A percentile compares a stretch with the other conserved stretches of the same genome.
These are phyloP conservation scores for Phenganax marumi DNA, from an alignment of 92 coral and sea anemone species.

Conservation along the genomic window DNA sequence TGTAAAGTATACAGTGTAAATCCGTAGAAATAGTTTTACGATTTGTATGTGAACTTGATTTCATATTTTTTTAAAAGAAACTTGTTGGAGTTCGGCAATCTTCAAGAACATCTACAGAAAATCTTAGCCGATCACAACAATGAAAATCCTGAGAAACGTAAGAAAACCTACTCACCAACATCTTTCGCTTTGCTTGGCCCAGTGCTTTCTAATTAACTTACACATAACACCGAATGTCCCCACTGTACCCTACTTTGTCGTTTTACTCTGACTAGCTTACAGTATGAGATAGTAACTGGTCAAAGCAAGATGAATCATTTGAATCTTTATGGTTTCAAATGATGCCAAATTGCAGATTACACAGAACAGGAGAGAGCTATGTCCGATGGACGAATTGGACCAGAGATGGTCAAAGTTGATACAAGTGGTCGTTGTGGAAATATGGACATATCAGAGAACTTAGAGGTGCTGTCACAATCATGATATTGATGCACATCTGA, in stretches of 20 bases:
- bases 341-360: slow-evolving; percentile 41
- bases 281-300: too few species aligned
- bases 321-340: too few species aligned
- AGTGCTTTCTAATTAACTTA: too few species aligned
- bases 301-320: too few species aligned
- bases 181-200: too few species aligned
- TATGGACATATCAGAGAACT: slow-evolving; percentile 85
- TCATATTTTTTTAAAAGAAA: slow-evolving; percentile 48
- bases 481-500: background rate
- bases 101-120: slow-evolving; percentile 86
- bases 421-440: slow-evolving; percentile 83
- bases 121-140: slow-evolving; percentile 68
- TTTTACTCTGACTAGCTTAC: too few species aligned
- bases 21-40: too few species aligned
- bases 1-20: background rate
- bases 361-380: slow-evolving; percentile 83
- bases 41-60: too few species aligned
- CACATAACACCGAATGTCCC: too few species aligned
- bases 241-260: too few species aligned
- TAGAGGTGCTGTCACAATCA: slow-evolving; percentile 60
- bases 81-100: slow-evolving; percentile 78
- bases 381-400: slow-evolving; percentile 95
- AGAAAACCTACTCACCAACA: background rate
- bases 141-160: slow-evolving; percentile 51
- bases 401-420: slow-evolving; percentile 83